These are phyloP conservation scores for Bujurquina vittata DNA, from an alignment of 2,113 vertebrate species.

Conservation along the genomic window DNA sequence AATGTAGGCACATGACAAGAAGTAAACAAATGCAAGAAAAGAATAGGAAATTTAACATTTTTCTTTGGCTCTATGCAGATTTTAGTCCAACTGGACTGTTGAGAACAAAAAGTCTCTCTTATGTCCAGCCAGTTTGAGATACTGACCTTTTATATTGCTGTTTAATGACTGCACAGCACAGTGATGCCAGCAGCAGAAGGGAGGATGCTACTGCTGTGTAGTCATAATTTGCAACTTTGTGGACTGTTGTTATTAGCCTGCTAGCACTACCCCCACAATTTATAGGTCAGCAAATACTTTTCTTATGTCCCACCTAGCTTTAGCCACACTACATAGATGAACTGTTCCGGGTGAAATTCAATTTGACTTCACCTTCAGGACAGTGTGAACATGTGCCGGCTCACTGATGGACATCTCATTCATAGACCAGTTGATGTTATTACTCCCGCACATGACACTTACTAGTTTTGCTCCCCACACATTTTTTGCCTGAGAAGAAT, in stretches of 20 bases:
- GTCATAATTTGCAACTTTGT: constrained; percentile 4
- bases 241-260: constrained; percentile 13
- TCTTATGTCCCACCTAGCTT: not conserved
- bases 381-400: not conserved
- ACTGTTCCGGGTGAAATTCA: not conserved
- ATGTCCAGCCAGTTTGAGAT: not conserved
- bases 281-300: not conserved
- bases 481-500: not conserved
- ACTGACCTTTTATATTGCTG: constrained; percentile 2
- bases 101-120: not conserved
- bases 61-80: not conserved
- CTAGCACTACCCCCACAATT: not conserved
- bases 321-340: not conserved
- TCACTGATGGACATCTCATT: not conserved
- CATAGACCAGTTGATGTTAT: not conserved
- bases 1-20: not conserved
- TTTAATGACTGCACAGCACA: constrained; percentile 2
- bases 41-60: not conserved
- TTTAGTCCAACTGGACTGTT: not conserved
- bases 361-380: not conserved
- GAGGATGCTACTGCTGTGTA: not conserved
- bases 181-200: not conserved
- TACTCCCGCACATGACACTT: not conserved
- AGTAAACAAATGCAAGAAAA: not conserved
- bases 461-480: not conserved